Conservation (phyloP, 2,113 vertebrate species). For the Pagrus major region DNA sequence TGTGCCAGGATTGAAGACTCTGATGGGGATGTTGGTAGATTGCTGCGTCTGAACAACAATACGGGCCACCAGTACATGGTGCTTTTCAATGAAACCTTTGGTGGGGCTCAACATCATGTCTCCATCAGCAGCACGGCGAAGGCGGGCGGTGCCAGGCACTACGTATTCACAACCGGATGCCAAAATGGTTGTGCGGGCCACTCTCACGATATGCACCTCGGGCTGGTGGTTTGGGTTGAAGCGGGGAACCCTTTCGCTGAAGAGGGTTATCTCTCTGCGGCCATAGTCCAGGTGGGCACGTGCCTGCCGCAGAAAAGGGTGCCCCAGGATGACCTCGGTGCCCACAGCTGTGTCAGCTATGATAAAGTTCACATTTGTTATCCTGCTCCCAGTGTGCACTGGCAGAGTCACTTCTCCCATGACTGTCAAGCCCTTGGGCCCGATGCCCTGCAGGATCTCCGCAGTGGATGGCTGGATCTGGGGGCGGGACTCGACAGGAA, state of each 20-base stretch:
- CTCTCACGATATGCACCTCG: background rate
- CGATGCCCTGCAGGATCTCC: background rate
- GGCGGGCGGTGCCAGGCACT: background rate
- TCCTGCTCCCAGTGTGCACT: background rate
- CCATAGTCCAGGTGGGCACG: background rate
- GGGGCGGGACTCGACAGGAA: no score
- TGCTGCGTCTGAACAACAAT: background rate
- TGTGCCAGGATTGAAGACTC: slow-evolving; percentile 36
- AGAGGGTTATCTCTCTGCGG: background rate
- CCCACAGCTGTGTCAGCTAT: background rate
- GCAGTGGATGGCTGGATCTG: background rate
- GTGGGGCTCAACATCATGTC: background rate
- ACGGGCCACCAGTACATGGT: background rate
- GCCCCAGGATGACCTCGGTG: background rate
- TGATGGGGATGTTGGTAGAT: background rate
- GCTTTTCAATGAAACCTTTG: background rate
- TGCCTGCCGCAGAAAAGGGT: background rate
- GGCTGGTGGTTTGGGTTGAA: background rate
- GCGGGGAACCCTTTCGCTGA: background rate
- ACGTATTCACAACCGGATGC: background rate
- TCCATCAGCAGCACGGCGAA: background rate
- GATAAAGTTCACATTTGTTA: background rate
- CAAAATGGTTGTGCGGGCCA: background rate
- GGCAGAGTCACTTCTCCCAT: no score
- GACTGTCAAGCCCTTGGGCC: background rate